phyloP scores from a whole-genome alignment of 2,888 invertebrate species.

The Rosalia funebris region DNA sequence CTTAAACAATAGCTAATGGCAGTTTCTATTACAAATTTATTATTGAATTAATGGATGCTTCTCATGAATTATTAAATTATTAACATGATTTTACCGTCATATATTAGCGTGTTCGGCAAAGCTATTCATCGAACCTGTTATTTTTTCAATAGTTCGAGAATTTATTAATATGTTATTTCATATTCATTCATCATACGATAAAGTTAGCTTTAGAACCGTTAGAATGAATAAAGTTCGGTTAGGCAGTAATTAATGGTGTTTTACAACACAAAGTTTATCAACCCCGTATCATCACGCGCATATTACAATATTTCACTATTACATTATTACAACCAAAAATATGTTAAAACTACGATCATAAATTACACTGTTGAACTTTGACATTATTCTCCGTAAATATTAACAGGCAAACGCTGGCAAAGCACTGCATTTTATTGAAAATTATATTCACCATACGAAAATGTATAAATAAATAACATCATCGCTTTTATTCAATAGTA shows the following conservation, averaged over 20 bases:
- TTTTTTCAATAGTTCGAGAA: slow-evolving; percentile 16
- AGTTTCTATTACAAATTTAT: slow-evolving; percentile 30
- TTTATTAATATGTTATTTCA: slow-evolving; percentile 21
- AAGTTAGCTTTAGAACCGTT: not conserved
- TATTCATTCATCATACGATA: slow-evolving; percentile 5
- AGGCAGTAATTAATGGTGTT: not conserved
- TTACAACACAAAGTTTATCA: slow-evolving; percentile 3
- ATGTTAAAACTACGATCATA: no score
- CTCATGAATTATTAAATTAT: slow-evolving; percentile 30
- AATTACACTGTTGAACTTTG: no score
- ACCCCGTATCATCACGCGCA: not conserved
- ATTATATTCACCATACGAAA: no score
- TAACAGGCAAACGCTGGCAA: no score
- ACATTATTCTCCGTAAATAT: no score
- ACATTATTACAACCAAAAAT: no score
- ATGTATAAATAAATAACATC: no score
- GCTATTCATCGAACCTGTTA: slow-evolving; percentile 3
- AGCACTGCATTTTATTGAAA: no score
- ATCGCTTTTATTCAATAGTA: no score
- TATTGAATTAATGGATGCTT: slow-evolving; percentile 22
- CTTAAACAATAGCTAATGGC: slow-evolving; percentile 29
- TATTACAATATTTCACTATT: not conserved
- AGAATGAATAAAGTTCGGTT: slow-evolving; percentile 7
- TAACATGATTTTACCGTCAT: slow-evolving; percentile 5
- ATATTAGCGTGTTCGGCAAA: slow-evolving; percentile 7